Percentiles rank a stretch among this genome's conserved stretches.
Evolutionary conservation across 2,113 vertebrate genomes (phyloP).

Genomic region (Meleagris gallopavo): DNA sequence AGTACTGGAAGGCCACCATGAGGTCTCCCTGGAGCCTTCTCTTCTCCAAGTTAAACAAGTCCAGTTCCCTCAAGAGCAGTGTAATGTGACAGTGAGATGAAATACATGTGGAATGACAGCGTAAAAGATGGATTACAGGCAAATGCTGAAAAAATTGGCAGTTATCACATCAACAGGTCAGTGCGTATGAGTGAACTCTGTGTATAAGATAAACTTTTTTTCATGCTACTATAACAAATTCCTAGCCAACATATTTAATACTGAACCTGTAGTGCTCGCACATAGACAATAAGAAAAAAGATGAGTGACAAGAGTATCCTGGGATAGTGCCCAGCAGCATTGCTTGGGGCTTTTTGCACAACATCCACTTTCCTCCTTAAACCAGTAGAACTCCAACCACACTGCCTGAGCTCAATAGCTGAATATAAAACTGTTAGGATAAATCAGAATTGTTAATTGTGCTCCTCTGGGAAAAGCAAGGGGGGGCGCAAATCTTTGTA

Average conservation of each 20-base stretch:
- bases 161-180: background rate
- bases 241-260: background rate
- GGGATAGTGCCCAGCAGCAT: background rate
- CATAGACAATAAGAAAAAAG: background rate
- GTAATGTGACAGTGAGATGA: background rate
- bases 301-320: accelerated
- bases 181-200: background rate
- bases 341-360: background rate
- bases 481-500: background rate
- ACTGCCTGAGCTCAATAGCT: background rate
- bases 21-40: no score
- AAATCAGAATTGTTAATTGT: background rate
- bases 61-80: background rate
- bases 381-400: background rate
- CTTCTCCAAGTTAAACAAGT: no score
- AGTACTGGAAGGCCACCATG: no score
- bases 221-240: background rate
- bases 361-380: background rate
- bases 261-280: background rate
- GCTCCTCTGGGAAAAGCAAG: background rate
- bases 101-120: background rate
- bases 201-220: background rate
- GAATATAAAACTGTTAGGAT: background rate
- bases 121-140: background rate
- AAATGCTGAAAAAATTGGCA: background rate